These are phyloP conservation scores for Petromus typicus DNA, from an alignment of 2,113 vertebrate species.

Conservation along the genomic window DNA sequence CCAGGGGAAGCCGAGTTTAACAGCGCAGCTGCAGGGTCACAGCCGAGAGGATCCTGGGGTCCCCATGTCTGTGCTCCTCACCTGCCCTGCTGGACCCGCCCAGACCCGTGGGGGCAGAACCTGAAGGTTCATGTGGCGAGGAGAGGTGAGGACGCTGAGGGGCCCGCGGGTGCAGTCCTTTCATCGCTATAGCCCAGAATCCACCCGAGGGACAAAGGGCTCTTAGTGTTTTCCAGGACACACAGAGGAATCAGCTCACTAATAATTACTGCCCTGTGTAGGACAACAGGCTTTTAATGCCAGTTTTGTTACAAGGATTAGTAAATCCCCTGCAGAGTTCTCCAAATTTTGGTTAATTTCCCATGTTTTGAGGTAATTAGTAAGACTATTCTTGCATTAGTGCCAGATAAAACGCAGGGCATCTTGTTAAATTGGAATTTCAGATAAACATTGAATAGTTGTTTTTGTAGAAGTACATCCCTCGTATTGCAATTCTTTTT, in stretches of 20 bases:
- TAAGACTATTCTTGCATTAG: background rate
- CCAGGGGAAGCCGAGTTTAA: no score
- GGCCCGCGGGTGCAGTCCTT: accelerated
- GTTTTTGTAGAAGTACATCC: background rate
- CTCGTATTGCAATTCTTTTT: background rate
- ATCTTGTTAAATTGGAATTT: background rate
- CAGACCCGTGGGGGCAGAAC: no score
- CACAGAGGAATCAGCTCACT: accelerated
- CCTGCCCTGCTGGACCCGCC: background rate
- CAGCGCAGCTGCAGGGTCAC: no score
- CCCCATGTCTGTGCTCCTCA: no score
- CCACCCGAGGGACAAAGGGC: accelerated
- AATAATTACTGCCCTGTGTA: background rate
- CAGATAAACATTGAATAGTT: background rate
- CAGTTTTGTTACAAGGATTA: background rate
- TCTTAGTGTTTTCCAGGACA: no score
- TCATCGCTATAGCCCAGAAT: background rate
- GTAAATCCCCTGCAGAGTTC: background rate
- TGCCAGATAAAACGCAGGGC: background rate
- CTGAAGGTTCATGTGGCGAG: background rate
- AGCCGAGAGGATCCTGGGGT: no score
- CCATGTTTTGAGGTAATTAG: background rate
- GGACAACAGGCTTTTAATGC: background rate
- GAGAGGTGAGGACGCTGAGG: no score
- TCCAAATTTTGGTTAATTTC: background rate